phyloP scores from a whole-genome alignment of 2,888 invertebrate genomes.

The Drosophila subsilvestris region DNA sequence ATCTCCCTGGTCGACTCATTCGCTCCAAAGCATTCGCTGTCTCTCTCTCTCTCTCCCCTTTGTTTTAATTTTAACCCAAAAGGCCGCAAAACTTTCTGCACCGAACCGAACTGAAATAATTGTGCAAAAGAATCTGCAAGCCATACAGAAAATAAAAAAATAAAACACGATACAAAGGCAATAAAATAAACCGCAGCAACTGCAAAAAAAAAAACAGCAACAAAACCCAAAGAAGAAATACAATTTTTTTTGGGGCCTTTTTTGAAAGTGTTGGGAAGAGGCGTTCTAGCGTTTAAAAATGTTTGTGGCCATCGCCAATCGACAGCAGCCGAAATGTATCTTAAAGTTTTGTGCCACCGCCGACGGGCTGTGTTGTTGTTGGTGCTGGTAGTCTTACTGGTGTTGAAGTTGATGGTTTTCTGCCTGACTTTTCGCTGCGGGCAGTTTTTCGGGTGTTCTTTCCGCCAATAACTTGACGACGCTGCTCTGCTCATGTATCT shows the following conservation, averaged over 20 bases:
- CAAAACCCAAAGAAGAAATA: constrained; percentile 23
- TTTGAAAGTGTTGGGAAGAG: constrained; percentile 81
- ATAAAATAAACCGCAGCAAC: constrained; percentile 71
- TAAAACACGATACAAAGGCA: constrained; percentile 53
- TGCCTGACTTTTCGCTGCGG: constrained; percentile 45
- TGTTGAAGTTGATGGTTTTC: constrained; percentile 42
- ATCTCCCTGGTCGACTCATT: neutral
- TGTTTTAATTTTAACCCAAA: constrained; percentile 35
- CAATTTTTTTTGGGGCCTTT: constrained; percentile 24
- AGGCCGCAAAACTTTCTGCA: constrained; percentile 37
- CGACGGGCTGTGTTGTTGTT: constrained; percentile 28
- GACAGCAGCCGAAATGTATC: constrained; percentile 69
- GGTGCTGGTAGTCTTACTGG: constrained; percentile 23
- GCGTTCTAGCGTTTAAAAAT: constrained; percentile 82
- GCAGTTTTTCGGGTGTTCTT: constrained; percentile 41
- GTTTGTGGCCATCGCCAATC: constrained; percentile 67
- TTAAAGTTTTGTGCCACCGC: constrained; percentile 58
- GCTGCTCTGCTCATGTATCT: constrained; percentile 49
- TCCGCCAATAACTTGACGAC: constrained; percentile 36
- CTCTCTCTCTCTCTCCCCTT: neutral
- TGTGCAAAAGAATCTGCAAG: constrained; percentile 75
- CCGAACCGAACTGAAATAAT: constrained; percentile 59
- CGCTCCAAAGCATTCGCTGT: neutral
- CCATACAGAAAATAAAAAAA: constrained; percentile 39
- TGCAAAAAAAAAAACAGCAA: constrained; percentile 43